Evolutionary conservation across 2,888 invertebrate species (phyloP).

Genomic region (Drosophila colorata): DNA sequence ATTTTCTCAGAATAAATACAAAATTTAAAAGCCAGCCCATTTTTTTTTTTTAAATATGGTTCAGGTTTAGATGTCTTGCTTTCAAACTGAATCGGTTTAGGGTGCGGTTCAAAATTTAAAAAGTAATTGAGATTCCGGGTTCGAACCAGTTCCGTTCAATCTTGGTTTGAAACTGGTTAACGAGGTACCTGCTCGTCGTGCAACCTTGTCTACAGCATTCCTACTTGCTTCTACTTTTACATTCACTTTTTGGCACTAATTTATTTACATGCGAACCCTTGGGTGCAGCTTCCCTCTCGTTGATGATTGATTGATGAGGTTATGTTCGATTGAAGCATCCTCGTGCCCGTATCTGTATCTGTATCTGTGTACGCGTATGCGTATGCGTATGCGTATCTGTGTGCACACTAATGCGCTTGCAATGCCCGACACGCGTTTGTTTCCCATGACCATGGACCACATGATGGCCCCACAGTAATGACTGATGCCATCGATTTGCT

Average conservation of each 20-base stretch:
- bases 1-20: no score
- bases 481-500: slow-evolving; percentile 42
- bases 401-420: slow-evolving; percentile 13
- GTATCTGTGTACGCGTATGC: background rate
- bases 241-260: slow-evolving; percentile 55
- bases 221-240: background rate
- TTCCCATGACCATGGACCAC: slow-evolving; percentile 14
- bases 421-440: slow-evolving; percentile 6
- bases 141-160: no score
- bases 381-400: no score
- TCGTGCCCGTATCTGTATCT: background rate
- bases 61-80: no score
- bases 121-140: no score
- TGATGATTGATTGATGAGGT: slow-evolving; percentile 66
- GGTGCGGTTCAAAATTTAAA: no score
- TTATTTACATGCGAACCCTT: slow-evolving; percentile 59
- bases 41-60: no score
- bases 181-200: background rate
- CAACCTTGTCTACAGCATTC: background rate
- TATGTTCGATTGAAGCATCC: slow-evolving; percentile 5
- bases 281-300: slow-evolving; percentile 32
- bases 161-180: no score
- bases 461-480: slow-evolving; percentile 23
- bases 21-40: no score
- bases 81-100: no score